Evolutionary conservation across 2,113 vertebrate species (phyloP), one percentile per base, ranked within the genome.

Genomic region (Oreochromis spilurus): DNA sequence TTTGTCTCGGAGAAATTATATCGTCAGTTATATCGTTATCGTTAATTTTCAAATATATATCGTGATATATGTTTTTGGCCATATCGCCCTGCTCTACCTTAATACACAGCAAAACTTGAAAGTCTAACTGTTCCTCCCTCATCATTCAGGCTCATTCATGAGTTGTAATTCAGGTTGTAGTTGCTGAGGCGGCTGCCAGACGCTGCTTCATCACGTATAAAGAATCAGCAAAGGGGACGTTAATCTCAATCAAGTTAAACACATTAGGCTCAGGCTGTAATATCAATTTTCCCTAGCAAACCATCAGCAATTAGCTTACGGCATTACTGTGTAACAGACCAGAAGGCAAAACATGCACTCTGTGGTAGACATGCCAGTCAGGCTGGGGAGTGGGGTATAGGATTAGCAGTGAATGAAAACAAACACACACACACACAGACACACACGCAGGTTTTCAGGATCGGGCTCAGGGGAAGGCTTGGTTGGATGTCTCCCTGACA

Each of bases 231-330:
- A 87, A 67, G 82, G 53, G 65, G 85, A 84, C 16, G 45, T 88
- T 92, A 87, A 93, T 94, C 90, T 93, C 84, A 86, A 89, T 94
- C 90, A 75, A 88, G 79, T 94, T 92, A 87, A 94, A 88, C 75
- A 79, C 87, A 82, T 92, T 89, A 86, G 40, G 55, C 48, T 83
- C 50, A 65, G 67, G 70, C 84, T 84, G 88, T 65, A 86, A 36
- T 87, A 87, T 93, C 87, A 38, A 86, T 94, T 81, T 85, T 13
- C 45, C 67, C 60, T 83, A 34, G 50, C 11, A 85, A 81, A 86
- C 79, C 88, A 78, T 40, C 62, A 79, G 65, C 86, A 87, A 87
- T 93, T 91, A 93, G 83, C 82, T 86, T 9, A 67, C 62, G 79
- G 81, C 54, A 78, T 87, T 82, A 52, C 57, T 12, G 84, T n/a